phyloP scores from a whole-genome alignment of 2,888 invertebrate genomes.

The Drosophila recens region DNA sequence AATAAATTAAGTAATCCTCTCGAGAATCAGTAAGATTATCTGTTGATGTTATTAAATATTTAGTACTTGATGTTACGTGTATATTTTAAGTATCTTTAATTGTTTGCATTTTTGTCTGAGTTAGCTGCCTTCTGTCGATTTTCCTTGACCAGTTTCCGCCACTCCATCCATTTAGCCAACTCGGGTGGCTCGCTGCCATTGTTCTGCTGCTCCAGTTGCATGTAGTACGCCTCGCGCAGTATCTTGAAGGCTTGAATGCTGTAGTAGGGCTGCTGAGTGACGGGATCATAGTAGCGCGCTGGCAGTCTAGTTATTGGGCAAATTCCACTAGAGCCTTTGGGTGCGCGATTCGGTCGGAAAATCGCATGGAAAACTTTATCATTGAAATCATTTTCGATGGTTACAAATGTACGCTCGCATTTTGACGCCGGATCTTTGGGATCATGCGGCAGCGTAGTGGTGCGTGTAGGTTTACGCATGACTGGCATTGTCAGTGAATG shows the following conservation, averaged over 20 bases:
- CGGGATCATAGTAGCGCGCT: conserved; percentile 97
- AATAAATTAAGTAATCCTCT: neutral
- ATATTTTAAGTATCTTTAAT: neutral
- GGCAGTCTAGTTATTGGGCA: conserved; percentile 92
- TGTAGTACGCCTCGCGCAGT: conserved; percentile 95
- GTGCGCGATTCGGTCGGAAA: conserved; percentile 88
- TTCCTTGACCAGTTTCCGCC: conserved; percentile 86
- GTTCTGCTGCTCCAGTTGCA: conserved; percentile 91
- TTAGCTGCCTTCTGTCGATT: conserved; percentile 78
- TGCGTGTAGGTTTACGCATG: conserved; percentile 79
- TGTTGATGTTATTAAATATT: neutral
- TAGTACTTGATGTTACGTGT: neutral
- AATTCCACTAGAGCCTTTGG: conserved; percentile 86
- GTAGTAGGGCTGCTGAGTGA: conserved; percentile 96
- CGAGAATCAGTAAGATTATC: neutral
- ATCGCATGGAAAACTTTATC: conserved; percentile 90
- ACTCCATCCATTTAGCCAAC: conserved; percentile 90
- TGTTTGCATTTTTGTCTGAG: conserved; percentile 27
- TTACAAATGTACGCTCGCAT: conserved; percentile 94
- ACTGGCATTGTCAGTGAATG: conserved; percentile 87
- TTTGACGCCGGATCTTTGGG: conserved; percentile 81
- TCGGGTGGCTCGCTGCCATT: conserved; percentile 89
- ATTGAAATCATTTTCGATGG: conserved; percentile 94
- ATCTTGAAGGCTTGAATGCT: conserved; percentile 95
- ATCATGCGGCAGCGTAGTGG: conserved; percentile 58